These are phyloP conservation scores for Prorops nasuta DNA, from an alignment of 1,140 invertebrate genomes.

Conservation along the genomic window DNA sequence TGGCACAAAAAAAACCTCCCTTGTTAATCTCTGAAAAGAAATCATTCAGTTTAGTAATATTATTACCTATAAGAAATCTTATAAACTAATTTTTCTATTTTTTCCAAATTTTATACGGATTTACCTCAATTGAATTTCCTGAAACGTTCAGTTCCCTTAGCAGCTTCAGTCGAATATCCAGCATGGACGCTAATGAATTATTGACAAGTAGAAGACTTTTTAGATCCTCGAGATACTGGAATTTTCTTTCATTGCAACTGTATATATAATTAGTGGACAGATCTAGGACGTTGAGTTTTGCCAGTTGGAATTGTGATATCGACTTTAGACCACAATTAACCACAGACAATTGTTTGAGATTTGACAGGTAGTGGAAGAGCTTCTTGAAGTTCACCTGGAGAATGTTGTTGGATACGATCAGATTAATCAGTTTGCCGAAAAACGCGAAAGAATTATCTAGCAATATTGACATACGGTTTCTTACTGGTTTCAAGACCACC, in stretches of 20 bases:
- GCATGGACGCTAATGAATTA: slow-evolving; percentile 66
- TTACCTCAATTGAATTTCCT: slow-evolving; percentile 65
- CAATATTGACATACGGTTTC: slow-evolving; percentile 79
- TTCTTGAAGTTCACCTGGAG: slow-evolving; percentile 85
- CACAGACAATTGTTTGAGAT: slow-evolving; percentile 73
- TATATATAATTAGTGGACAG: slow-evolving; percentile 73
- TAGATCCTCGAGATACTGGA: slow-evolving; percentile 64
- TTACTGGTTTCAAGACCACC: slow-evolving; percentile 73
- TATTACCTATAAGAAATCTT: background rate
- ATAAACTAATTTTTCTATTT: too few relatives aligned
- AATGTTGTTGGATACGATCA: slow-evolving; percentile 81
- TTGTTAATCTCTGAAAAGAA: slow-evolving; percentile 60
- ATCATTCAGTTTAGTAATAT: slow-evolving; percentile 23
- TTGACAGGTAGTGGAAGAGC: slow-evolving; percentile 83
- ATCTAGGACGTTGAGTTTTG: slow-evolving; percentile 72
- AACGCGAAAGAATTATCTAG: slow-evolving; percentile 87
- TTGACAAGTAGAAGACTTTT: slow-evolving; percentile 66
- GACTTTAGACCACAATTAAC: slow-evolving; percentile 71
- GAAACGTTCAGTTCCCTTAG: slow-evolving; percentile 66
- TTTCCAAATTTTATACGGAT: too few relatives aligned
- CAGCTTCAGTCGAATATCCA: slow-evolving; percentile 60
- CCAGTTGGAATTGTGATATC: slow-evolving; percentile 70
- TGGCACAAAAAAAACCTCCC: slow-evolving; percentile 55
- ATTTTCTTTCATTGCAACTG: slow-evolving; percentile 61
- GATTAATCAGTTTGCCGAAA: slow-evolving; percentile 70